A percentile compares a stretch with the other conserved stretches of the same genome.
phyloP scores from a whole-genome alignment of 2,113 vertebrate species.

The Nibea albiflora region DNA sequence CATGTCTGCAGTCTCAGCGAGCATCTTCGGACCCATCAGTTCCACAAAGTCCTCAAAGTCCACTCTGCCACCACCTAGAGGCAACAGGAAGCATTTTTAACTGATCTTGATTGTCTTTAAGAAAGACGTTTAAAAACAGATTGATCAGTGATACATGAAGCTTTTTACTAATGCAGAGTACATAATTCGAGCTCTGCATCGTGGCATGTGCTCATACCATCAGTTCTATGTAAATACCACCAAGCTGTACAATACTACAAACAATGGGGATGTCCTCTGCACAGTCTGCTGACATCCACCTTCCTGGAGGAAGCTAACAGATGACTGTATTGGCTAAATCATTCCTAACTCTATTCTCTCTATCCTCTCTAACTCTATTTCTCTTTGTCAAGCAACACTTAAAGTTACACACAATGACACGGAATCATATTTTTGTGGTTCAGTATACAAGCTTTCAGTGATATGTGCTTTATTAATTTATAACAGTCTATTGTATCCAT shows the following conservation, averaged over 20 bases:
- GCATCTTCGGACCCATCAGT: conserved; percentile 97
- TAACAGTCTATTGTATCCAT: too few species aligned
- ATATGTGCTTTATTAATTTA: too few species aligned
- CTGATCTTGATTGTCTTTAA: background rate
- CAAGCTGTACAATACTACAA: background rate
- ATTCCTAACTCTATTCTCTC: background rate
- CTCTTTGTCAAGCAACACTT: background rate
- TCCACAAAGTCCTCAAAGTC: conserved; percentile 98
- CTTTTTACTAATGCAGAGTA: too few species aligned
- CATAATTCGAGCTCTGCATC: background rate
- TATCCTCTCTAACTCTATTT: too few species aligned
- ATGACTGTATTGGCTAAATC: background rate
- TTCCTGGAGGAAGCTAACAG: too few species aligned
- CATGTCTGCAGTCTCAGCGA: conserved; percentile 97
- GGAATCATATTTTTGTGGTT: too few species aligned
- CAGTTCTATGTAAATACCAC: too few species aligned
- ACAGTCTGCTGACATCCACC: background rate
- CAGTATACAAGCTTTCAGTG: too few species aligned
- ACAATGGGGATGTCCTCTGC: background rate
- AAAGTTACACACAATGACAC: too few species aligned
- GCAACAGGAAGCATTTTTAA: background rate
- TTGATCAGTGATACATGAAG: background rate
- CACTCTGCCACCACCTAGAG: conserved; percentile 92
- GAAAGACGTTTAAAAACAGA: background rate
- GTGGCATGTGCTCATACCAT: too few species aligned